Percentiles rank a stretch among this genome's conserved stretches.
Conservation (phyloP, 2,113 vertebrate species). For the Prionailurus bengalensis region DNA sequence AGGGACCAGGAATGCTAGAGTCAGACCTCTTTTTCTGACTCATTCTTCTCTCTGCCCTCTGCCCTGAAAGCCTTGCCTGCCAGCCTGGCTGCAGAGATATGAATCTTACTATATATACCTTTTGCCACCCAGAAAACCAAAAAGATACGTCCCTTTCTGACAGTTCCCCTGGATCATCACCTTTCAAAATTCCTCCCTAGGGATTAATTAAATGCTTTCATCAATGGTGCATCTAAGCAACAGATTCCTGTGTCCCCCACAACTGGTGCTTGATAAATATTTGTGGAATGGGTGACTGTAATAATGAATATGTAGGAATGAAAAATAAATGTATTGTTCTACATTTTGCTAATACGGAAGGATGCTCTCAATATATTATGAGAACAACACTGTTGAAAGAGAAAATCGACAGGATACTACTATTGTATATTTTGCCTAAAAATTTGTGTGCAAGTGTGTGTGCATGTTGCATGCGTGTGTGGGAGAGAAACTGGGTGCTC, state of each 20-base stretch:
- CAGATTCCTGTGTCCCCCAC: neutral
- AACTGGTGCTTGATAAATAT: neutral
- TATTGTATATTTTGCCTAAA: neutral
- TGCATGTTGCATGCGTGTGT: neutral
- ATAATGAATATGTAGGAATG: neutral
- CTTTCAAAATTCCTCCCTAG: neutral
- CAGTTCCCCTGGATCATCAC: neutral
- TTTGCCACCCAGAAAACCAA: neutral
- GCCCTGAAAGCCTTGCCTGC: neutral
- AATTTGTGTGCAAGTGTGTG: neutral
- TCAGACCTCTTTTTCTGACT: neutral
- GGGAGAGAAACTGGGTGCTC: neutral
- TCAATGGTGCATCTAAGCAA: neutral
- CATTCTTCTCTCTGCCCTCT: neutral
- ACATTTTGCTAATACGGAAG: neutral
- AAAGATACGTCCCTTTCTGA: neutral
- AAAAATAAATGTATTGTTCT: neutral
- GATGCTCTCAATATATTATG: neutral
- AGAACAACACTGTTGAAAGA: neutral
- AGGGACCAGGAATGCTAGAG: neutral
- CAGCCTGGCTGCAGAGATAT: neutral
- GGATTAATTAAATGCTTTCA: neutral
- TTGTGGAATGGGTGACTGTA: neutral
- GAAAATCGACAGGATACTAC: neutral
- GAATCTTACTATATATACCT: neutral